Evolutionary conservation across 1,140 invertebrate species (phyloP).

Genomic region (Rhopalosiphum maidis): DNA sequence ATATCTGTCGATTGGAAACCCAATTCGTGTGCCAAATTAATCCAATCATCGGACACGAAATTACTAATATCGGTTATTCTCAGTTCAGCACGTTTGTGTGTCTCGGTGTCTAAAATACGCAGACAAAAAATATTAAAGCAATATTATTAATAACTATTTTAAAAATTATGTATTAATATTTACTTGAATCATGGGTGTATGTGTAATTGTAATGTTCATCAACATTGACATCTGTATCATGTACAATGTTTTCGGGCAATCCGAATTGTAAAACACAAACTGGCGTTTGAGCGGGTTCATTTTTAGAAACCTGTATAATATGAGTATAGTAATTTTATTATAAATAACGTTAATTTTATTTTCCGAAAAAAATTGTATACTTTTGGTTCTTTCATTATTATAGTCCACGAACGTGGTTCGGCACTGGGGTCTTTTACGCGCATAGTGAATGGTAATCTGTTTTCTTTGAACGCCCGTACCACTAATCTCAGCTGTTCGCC

Average conservation of each 20-base stretch:
- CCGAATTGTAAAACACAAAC: slow-evolving; percentile 97
- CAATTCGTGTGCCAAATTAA: slow-evolving; percentile 66
- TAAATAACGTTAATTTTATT: not conserved
- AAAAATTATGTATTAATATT: slow-evolving; percentile 51
- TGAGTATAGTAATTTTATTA: not conserved
- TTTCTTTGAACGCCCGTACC: slow-evolving; percentile 98
- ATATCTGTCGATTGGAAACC: slow-evolving; percentile 69
- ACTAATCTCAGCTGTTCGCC: slow-evolving; percentile 95
- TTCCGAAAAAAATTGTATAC: slow-evolving; percentile 60
- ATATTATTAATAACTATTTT: not conserved
- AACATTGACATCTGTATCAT: slow-evolving; percentile 65
- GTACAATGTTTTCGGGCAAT: slow-evolving; percentile 81
- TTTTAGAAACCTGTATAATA: slow-evolving; percentile 72
- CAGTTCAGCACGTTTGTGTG: slow-evolving; percentile 66
- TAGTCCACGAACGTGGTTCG: slow-evolving; percentile 90
- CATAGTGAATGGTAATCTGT: slow-evolving; percentile 91
- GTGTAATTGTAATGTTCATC: slow-evolving; percentile 61
- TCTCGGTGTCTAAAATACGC: slow-evolving; percentile 27
- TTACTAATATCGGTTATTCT: slow-evolving; percentile 72
- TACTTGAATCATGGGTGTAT: slow-evolving; percentile 60
- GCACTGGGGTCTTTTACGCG: slow-evolving; percentile 91
- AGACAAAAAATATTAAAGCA: not conserved
- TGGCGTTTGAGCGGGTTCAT: slow-evolving; percentile 92
- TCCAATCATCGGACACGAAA: slow-evolving; percentile 71
- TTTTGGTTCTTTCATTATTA: slow-evolving; percentile 97